phyloP scores from a whole-genome alignment of 2,888 invertebrate genomes.

The Mesochorus sp. region DNA sequence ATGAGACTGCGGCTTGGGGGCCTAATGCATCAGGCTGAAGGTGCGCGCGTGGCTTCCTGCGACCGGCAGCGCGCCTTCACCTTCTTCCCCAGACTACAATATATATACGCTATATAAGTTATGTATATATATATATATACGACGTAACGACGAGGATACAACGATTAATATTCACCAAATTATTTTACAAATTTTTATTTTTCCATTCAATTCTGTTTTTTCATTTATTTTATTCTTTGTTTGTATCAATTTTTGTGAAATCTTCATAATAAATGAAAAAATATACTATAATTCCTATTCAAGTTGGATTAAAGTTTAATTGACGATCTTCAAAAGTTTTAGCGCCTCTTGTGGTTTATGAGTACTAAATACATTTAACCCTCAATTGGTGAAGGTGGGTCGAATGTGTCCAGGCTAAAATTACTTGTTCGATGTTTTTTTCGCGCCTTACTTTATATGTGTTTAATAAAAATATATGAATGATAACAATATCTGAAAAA shows the following conservation, averaged over 20 bases:
- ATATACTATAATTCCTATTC: too few relatives aligned
- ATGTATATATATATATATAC: conserved; percentile 6
- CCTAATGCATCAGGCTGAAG: conserved; percentile 58
- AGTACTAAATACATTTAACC: too few relatives aligned
- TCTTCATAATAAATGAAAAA: too few relatives aligned
- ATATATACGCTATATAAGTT: too few relatives aligned
- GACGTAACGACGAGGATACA: background rate
- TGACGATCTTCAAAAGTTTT: too few relatives aligned
- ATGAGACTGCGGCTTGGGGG: conserved; percentile 70
- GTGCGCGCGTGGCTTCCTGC: conserved; percentile 22
- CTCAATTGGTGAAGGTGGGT: background rate
- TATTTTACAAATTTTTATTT: too few relatives aligned
- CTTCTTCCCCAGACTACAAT: conserved; percentile 64
- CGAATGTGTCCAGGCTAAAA: background rate
- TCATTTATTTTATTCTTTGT: too few relatives aligned
- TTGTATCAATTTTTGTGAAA: too few relatives aligned
- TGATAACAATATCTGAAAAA: background rate
- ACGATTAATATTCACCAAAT: too few relatives aligned
- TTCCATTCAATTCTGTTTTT: too few relatives aligned
- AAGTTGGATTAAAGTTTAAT: too few relatives aligned
- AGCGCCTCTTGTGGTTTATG: too few relatives aligned
- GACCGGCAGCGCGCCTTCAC: conserved; percentile 72
- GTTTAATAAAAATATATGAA: background rate
- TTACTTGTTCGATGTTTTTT: background rate
- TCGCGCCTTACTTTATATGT: background rate